Base-by-base conservation (phyloP, 2,797 vertebrate genomes). In the Gadopsis bispinosus region DNA sequence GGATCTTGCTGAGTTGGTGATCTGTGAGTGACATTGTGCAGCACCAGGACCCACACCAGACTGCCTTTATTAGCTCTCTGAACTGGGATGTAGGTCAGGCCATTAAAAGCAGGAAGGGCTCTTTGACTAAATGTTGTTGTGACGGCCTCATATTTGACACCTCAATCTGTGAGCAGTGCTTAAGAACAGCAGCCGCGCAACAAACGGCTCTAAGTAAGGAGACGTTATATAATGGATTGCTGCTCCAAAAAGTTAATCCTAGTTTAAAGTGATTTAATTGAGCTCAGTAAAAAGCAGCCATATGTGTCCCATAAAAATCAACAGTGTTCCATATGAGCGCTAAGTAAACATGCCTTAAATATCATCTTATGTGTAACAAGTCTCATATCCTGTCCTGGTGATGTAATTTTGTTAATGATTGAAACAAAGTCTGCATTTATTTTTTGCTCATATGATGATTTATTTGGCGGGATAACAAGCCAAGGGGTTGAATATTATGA, bases 1-100 rank as follows among this genome's bases (percentile, higher is more conserved):
- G 96, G 97, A 97, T 96, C 96, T 97, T 95, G 96, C 96, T 96
- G 96, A 97, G 96, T 96, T 94, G 95, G 96, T 96, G 95, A 97
- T 96, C 97, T 97, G 97, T 95, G 96, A 95, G 95, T 99, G 97
- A 99, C 97, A 98, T 96, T 96, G 96, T 77, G 93, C 98, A 99
- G 97, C 95, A 96, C 96, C 95, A 91, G 94, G 97, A 97, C 97
- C 97, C 97, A 94, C 97, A 97, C 96, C 97, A 97, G 96, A 95
- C 95, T 92, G 92, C 91, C 92, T 97, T 97, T 98, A 98, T 95
- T 95, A 95, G 96, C 95, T 95, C 96, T 95, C 96, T 97, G 96
- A 98, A 98, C 97, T 98, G 96, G 96, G 96, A 96, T 96, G 96
- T 96, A 97, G 96, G 97, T 97, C 96, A 96, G 95, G 95, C 96